Evolutionary conservation across 2,888 invertebrate genomes (phyloP), one percentile per base, ranked within the genome.

Genomic region (Mactromeris polynyma): DNA sequence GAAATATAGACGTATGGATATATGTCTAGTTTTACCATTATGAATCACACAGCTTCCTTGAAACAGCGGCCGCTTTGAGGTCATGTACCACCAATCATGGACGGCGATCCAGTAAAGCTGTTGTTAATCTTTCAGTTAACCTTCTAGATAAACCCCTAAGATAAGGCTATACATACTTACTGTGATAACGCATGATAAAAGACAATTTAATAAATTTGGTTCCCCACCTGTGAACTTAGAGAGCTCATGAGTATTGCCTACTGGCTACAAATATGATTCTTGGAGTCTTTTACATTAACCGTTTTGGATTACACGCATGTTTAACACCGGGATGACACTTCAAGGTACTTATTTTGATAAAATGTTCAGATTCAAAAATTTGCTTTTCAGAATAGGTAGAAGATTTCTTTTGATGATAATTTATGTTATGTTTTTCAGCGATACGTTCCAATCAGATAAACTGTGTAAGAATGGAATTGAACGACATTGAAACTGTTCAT

Each of bases 191-290:
- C 19, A 42, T 85, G 79, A 79, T 79, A 79, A 85, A 85, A 85
- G 79, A 85, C 85, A 85, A 46, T 85, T 85, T 85, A 79, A 85
- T 85, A 87, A 87, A 79, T 73, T 73, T 73, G 33, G 87, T 87
- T 83, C 79, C 83, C 83, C 87, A 87, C 87, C 87, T 87, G 85
- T 85, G 40, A 79, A 79, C 58, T 31, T 79, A 9, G 54, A 82
- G 78, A 40, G 38, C 26, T 38, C 14, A 14, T 26, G 58, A 40
- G n/a, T 19, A 26, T 38, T 54, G 38, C 42, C 31, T 33, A 14
- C 14, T 31, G 81, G 38, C 14, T 73, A 36, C 7, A 36, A 36
- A 73, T 33, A 17, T 17, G 14, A 19, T 17, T 73, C 73, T 14
- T 33, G 7, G 73, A 73, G 36, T 73, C 73, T 73, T 73, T 6